Evolutionary conservation across 1,140 invertebrate genomes (phyloP).

Genomic region (Eupeodes corollae): DNA sequence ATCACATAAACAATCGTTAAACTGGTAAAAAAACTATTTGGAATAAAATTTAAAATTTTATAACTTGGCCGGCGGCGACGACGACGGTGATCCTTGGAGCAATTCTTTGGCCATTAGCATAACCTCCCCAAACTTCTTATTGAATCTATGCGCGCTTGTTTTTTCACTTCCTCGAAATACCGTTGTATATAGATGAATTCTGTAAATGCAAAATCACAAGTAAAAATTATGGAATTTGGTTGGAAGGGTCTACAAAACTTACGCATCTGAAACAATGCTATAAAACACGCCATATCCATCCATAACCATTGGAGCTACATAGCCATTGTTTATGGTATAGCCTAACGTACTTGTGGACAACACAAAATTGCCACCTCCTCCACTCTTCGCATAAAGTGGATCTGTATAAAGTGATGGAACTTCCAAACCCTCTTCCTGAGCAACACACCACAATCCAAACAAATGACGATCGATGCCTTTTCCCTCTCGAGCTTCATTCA

Average conservation of each 20-base stretch:
- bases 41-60: too few species aligned
- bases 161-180: constrained; percentile 27
- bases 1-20: too few species aligned
- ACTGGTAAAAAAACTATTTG: too few species aligned
- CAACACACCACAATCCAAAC: constrained; percentile 58
- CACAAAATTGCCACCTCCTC: constrained; percentile 50
- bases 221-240: neutral
- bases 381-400: constrained; percentile 45
- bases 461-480: constrained; percentile 58
- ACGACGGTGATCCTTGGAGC: too few species aligned
- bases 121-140: constrained; percentile 16
- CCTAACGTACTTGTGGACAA: constrained; percentile 51
- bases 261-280: constrained; percentile 27
- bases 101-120: too few species aligned
- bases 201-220: constrained; percentile 1
- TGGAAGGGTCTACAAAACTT: constrained; percentile 10
- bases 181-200: constrained; percentile 25
- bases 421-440: constrained; percentile 40
- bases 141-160: constrained; percentile 32
- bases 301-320: constrained; percentile 47
- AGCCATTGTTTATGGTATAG: constrained; percentile 45
- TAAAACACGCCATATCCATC: constrained; percentile 55
- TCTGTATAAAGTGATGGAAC: constrained; percentile 45
- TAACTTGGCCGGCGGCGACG: too few species aligned
- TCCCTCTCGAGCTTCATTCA: constrained; percentile 42